Percentiles rank a stretch among this genome's conserved stretches.
Evolutionary conservation across 2,888 invertebrate genomes (phyloP).

Genomic region (Theretra japonica): DNA sequence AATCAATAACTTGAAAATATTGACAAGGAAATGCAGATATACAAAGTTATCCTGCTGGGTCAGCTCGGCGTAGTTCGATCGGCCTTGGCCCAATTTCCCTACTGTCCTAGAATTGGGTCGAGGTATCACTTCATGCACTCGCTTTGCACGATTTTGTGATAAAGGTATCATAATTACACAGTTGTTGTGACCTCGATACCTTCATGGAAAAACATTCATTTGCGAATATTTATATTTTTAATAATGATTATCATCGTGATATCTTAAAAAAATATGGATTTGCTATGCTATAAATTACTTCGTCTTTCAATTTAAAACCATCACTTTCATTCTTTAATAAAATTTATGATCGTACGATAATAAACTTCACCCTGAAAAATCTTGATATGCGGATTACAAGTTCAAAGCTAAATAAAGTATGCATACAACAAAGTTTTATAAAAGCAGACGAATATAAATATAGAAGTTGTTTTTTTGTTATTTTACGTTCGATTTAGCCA

Average conservation of each 20-base stretch:
- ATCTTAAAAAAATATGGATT: conserved; percentile 26
- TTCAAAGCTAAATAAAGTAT: too few species aligned
- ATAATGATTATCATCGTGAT: conserved; percentile 28
- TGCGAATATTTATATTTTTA: conserved; percentile 13
- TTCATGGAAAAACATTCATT: conserved; percentile 39
- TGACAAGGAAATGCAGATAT: conserved; percentile 42
- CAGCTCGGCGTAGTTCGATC: conserved; percentile 49
- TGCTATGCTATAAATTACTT: background rate
- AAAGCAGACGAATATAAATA: background rate
- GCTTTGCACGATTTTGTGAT: conserved; percentile 46
- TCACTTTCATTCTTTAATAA: too few species aligned
- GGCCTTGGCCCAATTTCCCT: conserved; percentile 69
- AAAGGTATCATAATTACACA: conserved; percentile 51
- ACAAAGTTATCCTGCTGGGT: conserved; percentile 50
- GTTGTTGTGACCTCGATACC: conserved; percentile 50
- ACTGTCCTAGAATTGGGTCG: conserved; percentile 56
- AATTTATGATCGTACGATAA: too few species aligned
- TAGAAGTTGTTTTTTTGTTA: background rate
- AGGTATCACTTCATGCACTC: conserved; percentile 48
- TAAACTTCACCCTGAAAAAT: too few species aligned
- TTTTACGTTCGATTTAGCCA: background rate
- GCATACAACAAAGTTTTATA: background rate
- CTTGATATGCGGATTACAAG: too few species aligned
- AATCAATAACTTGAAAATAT: conserved; percentile 29
- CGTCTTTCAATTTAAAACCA: too few species aligned